Evolutionary conservation across 2,113 vertebrate species (phyloP).

Genomic region (Notothenia coriiceps): DNA sequence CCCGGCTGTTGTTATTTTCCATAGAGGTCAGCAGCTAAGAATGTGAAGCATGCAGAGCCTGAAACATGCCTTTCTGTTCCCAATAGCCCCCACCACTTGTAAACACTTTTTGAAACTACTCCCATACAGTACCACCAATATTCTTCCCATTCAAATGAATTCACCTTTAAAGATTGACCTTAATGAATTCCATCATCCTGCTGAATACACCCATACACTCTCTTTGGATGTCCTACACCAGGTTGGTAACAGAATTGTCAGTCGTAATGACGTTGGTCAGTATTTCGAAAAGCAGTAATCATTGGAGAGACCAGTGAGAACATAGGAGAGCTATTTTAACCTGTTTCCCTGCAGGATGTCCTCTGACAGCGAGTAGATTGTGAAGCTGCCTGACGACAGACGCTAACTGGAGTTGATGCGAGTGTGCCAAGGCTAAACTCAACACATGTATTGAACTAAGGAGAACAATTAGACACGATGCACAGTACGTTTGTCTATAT

Average conservation of each 20-base stretch:
- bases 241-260: slow-evolving; percentile 14
- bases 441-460: neutral
- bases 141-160: too few species aligned
- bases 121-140: neutral
- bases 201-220: neutral
- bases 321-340: slow-evolving; percentile 70
- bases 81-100: slow-evolving; percentile 56
- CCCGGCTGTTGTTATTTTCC: slow-evolving; percentile 82
- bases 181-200: neutral
- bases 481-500: neutral
- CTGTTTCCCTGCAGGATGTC: slow-evolving; percentile 79
- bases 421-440: slow-evolving; percentile 3
- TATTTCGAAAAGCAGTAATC: slow-evolving; percentile 50
- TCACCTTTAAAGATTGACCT: too few species aligned
- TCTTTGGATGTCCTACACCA: neutral
- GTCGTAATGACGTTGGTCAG: slow-evolving; percentile 34
- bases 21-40: slow-evolving; percentile 83
- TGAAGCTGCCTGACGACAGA: slow-evolving; percentile 35
- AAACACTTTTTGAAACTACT: neutral
- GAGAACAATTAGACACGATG: neutral
- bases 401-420: neutral
- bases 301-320: slow-evolving; percentile 51
- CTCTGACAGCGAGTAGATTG: slow-evolving; percentile 68
- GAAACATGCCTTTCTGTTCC: slow-evolving; percentile 70
- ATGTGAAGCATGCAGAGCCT: slow-evolving; percentile 78